A percentile compares a stretch with the other conserved stretches of the same genome.
Evolutionary conservation across 2,797 vertebrate species (phyloP).

Genomic region (Simalia tracyae): DNA sequence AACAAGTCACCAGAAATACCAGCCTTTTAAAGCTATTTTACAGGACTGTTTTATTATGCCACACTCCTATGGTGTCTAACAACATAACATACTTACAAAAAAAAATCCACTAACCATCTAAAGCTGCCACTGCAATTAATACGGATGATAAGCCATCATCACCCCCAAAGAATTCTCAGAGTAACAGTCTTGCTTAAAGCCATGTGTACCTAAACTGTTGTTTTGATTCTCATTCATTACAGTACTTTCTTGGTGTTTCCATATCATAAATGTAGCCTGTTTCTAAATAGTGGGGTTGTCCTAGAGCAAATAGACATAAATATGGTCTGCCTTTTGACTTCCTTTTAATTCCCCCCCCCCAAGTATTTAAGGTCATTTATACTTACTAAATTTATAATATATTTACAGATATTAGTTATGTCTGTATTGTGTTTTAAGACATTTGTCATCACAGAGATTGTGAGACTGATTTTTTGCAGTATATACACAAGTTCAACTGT

Average conservation of each 20-base stretch:
- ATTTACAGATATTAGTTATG: background rate
- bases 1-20: background rate
- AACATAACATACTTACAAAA: background rate
- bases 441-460: background rate
- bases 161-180: background rate
- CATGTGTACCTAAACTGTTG: background rate
- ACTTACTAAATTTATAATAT: background rate
- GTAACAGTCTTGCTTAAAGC: background rate
- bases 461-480: background rate
- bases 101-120: background rate
- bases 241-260: background rate
- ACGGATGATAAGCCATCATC: background rate
- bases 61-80: background rate
- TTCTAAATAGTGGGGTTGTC: background rate
- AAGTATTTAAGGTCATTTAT: background rate
- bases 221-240: background rate
- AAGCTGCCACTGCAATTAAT: background rate
- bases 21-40: background rate
- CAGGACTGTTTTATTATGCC: background rate
- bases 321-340: background rate
- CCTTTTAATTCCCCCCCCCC: background rate
- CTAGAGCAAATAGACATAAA: background rate
- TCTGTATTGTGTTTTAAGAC: slow-evolving; percentile 4
- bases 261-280: background rate
- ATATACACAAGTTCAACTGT: background rate